Conservation (phyloP, 2,797 vertebrate species). For the Crax fasciolata region DNA sequence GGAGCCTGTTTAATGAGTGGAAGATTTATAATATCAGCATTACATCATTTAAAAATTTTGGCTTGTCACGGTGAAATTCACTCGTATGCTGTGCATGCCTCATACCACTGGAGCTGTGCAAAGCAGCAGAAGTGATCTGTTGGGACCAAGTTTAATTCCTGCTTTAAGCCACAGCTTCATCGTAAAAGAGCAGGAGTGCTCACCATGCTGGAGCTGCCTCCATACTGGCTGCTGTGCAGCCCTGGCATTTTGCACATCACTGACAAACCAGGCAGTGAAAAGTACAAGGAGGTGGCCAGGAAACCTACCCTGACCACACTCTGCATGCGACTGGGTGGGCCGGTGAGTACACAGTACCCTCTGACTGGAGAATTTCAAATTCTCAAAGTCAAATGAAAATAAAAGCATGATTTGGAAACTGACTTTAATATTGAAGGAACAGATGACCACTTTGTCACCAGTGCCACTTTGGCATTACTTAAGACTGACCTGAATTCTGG, state of each 20-base stretch:
- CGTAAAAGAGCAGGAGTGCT: not conserved
- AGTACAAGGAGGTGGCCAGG: not conserved
- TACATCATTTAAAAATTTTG: not conserved
- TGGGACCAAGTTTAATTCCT: not conserved
- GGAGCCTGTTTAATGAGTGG: not conserved
- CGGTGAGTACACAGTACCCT: not conserved
- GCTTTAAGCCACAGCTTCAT: not conserved
- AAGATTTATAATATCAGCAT: not conserved
- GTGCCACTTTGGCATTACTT: constrained; percentile 6
- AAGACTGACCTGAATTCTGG: constrained; percentile 49
- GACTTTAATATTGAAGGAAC: not conserved
- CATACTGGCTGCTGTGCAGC: not conserved
- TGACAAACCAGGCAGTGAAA: not conserved
- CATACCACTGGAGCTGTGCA: not conserved
- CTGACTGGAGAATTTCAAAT: not conserved
- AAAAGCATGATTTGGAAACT: not conserved
- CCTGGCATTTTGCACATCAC: not conserved
- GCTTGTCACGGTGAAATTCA: not conserved
- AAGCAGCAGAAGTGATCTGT: not conserved
- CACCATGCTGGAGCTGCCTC: not conserved
- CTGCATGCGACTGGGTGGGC: not conserved
- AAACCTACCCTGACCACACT: not conserved
- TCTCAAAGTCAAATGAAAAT: not conserved
- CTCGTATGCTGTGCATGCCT: not conserved
- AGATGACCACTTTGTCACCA: not conserved